Conservation (phyloP, 1,140 invertebrate genomes). For the Latrodectus geometricus region DNA sequence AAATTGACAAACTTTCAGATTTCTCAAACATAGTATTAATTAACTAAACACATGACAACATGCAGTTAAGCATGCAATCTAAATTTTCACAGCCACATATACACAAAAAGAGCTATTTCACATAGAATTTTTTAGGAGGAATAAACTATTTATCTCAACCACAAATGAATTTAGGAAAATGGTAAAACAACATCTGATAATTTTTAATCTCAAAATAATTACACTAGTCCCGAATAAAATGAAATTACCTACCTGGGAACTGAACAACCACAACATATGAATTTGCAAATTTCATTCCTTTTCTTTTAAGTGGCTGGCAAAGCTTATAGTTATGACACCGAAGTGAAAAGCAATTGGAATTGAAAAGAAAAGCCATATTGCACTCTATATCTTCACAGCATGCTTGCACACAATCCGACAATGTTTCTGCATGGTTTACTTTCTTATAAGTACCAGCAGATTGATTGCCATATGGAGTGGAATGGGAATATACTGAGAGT, state of each 20-base stretch:
- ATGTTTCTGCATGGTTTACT: slow-evolving; percentile 71
- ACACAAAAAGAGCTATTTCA: no score
- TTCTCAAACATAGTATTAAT: no score
- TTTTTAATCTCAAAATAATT: not conserved
- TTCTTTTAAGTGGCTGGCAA: slow-evolving; percentile 77
- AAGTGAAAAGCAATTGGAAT: slow-evolving; percentile 76
- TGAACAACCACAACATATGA: slow-evolving; percentile 80
- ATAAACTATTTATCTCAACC: not conserved
- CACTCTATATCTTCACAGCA: slow-evolving; percentile 79
- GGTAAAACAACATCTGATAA: not conserved
- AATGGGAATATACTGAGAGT: slow-evolving; percentile 17
- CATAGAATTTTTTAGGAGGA: not conserved
- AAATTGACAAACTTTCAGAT: no score
- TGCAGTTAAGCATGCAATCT: no score
- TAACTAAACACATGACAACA: no score
- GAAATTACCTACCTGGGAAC: slow-evolving; percentile 47
- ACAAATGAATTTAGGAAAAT: not conserved
- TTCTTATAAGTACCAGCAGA: slow-evolving; percentile 67
- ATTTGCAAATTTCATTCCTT: slow-evolving; percentile 73
- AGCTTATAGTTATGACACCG: slow-evolving; percentile 78
- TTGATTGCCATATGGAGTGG: slow-evolving; percentile 50
- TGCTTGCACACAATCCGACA: slow-evolving; percentile 77
- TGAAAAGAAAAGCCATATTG: slow-evolving; percentile 83
- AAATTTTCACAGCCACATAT: no score
- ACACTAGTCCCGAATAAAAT: not conserved